A percentile compares a stretch with the other conserved stretches of the same genome.
phyloP scores from a whole-genome alignment of 2,888 invertebrate species.

The Saturnia japonica region DNA sequence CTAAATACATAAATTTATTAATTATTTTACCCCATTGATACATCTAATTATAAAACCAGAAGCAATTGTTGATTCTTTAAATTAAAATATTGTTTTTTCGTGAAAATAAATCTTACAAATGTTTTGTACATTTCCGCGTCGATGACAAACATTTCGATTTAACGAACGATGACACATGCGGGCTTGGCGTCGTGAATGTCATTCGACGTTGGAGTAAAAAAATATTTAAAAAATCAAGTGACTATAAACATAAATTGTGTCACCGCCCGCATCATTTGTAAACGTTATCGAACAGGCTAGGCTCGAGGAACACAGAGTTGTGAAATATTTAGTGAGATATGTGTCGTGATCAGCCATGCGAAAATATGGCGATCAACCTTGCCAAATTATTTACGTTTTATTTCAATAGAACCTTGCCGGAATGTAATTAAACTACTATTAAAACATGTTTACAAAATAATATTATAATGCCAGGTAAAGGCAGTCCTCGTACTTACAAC shows the following conservation, averaged over 20 bases:
- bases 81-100: too few relatives aligned
- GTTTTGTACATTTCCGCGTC: conserved; percentile 15
- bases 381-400: conserved; percentile 5
- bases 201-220: neutral
- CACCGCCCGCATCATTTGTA: conserved; percentile 11
- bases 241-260: conserved; percentile 18
- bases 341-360: conserved; percentile 6
- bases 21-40: too few relatives aligned
- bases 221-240: conserved; percentile 14
- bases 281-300: neutral
- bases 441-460: neutral
- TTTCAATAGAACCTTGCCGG: neutral
- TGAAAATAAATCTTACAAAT: too few relatives aligned
- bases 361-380: neutral
- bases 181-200: conserved; percentile 13
- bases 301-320: neutral
- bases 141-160: conserved; percentile 13
- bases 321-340: conserved; percentile 1
- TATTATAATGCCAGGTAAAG: neutral
- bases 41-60: too few relatives aligned
- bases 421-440: neutral
- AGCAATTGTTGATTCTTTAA: too few relatives aligned
- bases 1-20: too few relatives aligned
- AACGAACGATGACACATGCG: conserved; percentile 14
- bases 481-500: too few relatives aligned